Conservation (phyloP, 2,113 vertebrate species). For the Embiotoca jacksoni region DNA sequence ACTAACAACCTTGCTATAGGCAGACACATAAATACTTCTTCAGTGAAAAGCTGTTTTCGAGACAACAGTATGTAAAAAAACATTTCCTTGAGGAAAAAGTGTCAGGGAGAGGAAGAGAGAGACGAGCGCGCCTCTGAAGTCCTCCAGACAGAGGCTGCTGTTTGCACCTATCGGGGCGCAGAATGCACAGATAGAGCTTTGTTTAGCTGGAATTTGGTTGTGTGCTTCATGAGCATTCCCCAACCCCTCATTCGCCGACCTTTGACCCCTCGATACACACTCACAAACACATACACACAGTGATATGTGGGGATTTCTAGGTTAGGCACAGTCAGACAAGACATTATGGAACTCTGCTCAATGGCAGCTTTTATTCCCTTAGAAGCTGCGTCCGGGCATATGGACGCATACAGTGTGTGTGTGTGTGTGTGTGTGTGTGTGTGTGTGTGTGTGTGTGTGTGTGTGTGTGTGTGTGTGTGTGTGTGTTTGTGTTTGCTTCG, state of each 20-base stretch:
- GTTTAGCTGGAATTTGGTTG: slow-evolving; percentile 75
- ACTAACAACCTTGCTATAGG: slow-evolving; percentile 9
- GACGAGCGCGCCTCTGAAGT: slow-evolving; percentile 27
- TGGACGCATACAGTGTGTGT: not conserved
- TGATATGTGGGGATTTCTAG: slow-evolving; percentile 57
- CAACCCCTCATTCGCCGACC: slow-evolving; percentile 57
- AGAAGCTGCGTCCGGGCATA: slow-evolving; percentile 14
- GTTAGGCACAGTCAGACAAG: slow-evolving; percentile 35
- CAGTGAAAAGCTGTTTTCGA: slow-evolving; percentile 22
- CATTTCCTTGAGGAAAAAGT: slow-evolving; percentile 22
- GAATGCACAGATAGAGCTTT: slow-evolving; percentile 68
- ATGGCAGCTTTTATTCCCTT: slow-evolving; percentile 38
- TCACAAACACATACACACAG: slow-evolving; percentile 47
- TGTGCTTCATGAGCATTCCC: slow-evolving; percentile 67
- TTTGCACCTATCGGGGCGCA: slow-evolving; percentile 59
- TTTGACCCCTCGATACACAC: slow-evolving; percentile 52
- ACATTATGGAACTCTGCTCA: slow-evolving; percentile 26
- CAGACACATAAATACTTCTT: slow-evolving; percentile 6
- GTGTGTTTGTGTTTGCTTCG: not conserved
- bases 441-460: slow-evolving; percentile 15
- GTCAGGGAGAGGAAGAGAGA: not conserved
- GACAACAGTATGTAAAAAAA: not conserved
- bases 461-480: not conserved
- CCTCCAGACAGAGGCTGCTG: slow-evolving; percentile 61
- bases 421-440: slow-evolving; percentile 17